These are phyloP conservation scores for Anguilla pacifica DNA, from an alignment of 2,797 vertebrate genomes.

Conservation along the genomic window DNA sequence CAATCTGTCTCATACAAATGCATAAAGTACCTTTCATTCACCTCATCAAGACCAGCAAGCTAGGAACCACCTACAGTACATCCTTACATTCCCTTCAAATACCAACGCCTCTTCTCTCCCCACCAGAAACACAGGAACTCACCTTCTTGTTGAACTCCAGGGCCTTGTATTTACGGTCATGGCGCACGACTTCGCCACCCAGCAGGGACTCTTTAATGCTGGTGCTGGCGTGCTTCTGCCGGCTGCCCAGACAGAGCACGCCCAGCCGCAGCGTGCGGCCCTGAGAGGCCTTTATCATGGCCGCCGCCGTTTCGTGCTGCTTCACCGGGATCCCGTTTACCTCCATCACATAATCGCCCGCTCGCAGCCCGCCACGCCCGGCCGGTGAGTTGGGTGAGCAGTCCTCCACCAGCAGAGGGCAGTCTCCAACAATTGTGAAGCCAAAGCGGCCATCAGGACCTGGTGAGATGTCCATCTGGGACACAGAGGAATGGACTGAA, in stretches of 20 bases:
- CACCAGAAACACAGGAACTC: constrained; percentile 34
- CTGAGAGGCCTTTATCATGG: constrained; percentile 74
- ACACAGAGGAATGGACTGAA: constrained; percentile 14
- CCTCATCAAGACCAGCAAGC: neutral
- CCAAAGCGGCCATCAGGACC: constrained; percentile 76
- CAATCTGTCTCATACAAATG: constrained; percentile 74
- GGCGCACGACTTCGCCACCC: constrained; percentile 55
- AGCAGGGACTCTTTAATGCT: constrained; percentile 60
- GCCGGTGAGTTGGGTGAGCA: constrained; percentile 80
- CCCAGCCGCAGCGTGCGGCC: constrained; percentile 76
- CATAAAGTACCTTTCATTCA: neutral
- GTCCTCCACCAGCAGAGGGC: constrained; percentile 80
- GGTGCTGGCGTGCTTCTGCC: constrained; percentile 61
- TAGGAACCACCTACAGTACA: neutral
- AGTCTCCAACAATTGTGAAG: constrained; percentile 77
- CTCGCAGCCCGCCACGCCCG: constrained; percentile 75
- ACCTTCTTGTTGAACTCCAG: constrained; percentile 91
- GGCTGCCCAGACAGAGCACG: constrained; percentile 76
- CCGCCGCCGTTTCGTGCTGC: constrained; percentile 69
- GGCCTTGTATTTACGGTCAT: constrained; percentile 86
- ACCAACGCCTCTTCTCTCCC: neutral
- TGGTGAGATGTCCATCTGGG: constrained; percentile 71
- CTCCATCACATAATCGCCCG: constrained; percentile 85
- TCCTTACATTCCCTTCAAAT: neutral
- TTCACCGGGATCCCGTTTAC: constrained; percentile 79